These are phyloP conservation scores for Abrostola triplasia DNA, from an alignment of 2,888 invertebrate genomes.

Conservation along the genomic window DNA sequence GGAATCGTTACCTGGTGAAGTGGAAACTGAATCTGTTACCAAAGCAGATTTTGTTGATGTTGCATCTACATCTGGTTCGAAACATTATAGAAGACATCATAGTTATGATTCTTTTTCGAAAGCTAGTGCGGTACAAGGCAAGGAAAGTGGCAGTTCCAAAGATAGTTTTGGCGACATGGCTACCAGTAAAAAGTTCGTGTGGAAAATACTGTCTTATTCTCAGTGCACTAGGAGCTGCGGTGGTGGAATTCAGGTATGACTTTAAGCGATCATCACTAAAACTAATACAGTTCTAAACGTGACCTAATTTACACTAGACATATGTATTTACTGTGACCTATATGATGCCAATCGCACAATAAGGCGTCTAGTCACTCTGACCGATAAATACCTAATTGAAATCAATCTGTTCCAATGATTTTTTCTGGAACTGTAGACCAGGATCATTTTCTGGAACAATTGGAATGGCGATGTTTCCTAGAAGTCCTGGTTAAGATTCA, in stretches of 20 bases:
- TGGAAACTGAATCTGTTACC: constrained; percentile 70
- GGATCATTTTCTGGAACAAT: neutral
- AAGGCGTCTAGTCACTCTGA: constrained; percentile 48
- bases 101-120: constrained; percentile 68
- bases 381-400: constrained; percentile 54
- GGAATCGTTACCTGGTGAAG: constrained; percentile 88
- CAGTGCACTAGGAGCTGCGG: constrained; percentile 95
- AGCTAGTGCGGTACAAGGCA: constrained; percentile 49
- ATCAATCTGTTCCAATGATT: constrained; percentile 49
- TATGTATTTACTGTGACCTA: constrained; percentile 53
- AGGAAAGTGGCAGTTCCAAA: constrained; percentile 61
- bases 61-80: constrained; percentile 63
- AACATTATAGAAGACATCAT: constrained; percentile 80
- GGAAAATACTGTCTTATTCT: constrained; percentile 94
- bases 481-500: neutral
- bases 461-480: neutral
- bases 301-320: constrained; percentile 31
- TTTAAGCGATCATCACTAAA: neutral
- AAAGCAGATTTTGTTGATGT: constrained; percentile 65
- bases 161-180: constrained; percentile 75
- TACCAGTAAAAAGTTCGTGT: constrained; percentile 88
- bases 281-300: constrained; percentile 11
- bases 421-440: constrained; percentile 20
- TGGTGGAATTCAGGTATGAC: constrained; percentile 91
- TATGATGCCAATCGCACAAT: constrained; percentile 47